Evolutionary conservation across 1,140 invertebrate species (phyloP).

Genomic region (Acromyrmex heyeri): DNA sequence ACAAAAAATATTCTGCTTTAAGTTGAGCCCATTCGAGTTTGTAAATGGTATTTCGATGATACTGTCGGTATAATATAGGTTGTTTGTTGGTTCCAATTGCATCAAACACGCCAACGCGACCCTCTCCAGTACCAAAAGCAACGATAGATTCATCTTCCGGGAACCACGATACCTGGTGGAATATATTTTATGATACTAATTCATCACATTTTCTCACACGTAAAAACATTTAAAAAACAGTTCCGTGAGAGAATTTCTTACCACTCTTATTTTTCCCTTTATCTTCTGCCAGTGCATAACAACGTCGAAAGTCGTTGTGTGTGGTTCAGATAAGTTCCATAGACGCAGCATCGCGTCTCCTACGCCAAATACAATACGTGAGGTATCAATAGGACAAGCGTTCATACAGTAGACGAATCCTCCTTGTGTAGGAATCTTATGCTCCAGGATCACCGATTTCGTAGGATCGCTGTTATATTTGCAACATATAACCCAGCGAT

Average conservation of each 20-base stretch:
- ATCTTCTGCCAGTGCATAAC: conserved; percentile 90
- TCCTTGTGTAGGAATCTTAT: conserved; percentile 89
- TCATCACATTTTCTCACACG: neutral
- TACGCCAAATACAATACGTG: conserved; percentile 90
- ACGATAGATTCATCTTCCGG: conserved; percentile 91
- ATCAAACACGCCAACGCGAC: conserved; percentile 88
- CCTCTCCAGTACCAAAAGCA: conserved; percentile 92
- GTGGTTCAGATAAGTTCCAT: conserved; percentile 89
- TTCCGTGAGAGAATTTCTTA: conserved; percentile 81
- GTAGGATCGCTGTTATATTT: conserved; percentile 74
- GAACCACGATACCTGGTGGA: conserved; percentile 91
- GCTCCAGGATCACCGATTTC: conserved; percentile 77
- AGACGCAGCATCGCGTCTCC: conserved; percentile 91
- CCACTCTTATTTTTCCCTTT: conserved; percentile 90
- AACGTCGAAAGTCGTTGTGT: conserved; percentile 86
- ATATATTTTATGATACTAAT: conserved; percentile 10
- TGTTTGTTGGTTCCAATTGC: conserved; percentile 80
- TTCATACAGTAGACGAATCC: conserved; percentile 90
- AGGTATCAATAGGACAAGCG: conserved; percentile 90
- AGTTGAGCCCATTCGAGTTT: conserved; percentile 83
- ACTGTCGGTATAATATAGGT: conserved; percentile 82
- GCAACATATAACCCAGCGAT: conserved; percentile 89
- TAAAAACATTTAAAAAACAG: conserved; percentile 18
- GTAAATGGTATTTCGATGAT: conserved; percentile 83
- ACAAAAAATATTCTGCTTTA: conserved; percentile 82